Conservation (phyloP, 2,113 vertebrate genomes). For the Sisor rabdophorus region DNA sequence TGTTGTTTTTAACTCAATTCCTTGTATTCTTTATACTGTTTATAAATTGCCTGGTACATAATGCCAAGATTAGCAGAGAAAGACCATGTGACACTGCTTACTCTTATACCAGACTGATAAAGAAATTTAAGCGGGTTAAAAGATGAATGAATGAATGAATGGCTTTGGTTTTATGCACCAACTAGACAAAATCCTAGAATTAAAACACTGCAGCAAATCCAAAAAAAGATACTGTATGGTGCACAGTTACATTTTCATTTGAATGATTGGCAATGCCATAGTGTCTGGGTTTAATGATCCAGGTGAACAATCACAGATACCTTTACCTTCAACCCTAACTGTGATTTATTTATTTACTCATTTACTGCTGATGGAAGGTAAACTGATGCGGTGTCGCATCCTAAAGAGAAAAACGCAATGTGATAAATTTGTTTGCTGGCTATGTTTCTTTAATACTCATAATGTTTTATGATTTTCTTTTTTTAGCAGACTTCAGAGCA, state of each 20-base stretch:
- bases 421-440: too few relatives aligned
- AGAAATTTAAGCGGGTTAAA: too few relatives aligned
- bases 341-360: too few relatives aligned
- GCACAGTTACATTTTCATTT: not conserved
- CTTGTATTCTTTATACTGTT: conserved; percentile 41
- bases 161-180: not conserved
- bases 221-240: not conserved
- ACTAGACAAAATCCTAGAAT: too few relatives aligned
- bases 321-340: not conserved
- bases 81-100: conserved; percentile 6
- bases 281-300: not conserved
- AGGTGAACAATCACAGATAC: not conserved
- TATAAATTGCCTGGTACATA: conserved; percentile 67
- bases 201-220: not conserved
- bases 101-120: conserved; percentile 15
- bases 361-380: not conserved
- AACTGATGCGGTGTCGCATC: too few relatives aligned
- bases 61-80: conserved; percentile 68
- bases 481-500: conserved; percentile 53
- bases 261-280: not conserved
- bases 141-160: too few relatives aligned
- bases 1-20: not conserved
- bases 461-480: not conserved
- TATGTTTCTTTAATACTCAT: not conserved
- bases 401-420: too few relatives aligned